Evolutionary conservation across 2,113 vertebrate genomes (phyloP).

Genomic region (Myrmophylax atrothorax): DNA sequence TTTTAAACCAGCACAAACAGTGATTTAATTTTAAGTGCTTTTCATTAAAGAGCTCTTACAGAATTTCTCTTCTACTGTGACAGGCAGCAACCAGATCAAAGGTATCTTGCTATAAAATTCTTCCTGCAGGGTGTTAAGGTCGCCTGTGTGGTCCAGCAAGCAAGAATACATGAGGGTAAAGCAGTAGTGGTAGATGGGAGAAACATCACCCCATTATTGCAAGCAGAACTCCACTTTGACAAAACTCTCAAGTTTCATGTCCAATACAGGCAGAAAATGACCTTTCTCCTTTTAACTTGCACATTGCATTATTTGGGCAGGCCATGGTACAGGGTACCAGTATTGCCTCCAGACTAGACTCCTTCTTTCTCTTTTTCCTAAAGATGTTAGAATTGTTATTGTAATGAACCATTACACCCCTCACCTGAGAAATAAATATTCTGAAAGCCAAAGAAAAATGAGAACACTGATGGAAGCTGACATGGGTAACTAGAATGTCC

Average conservation of each 20-base stretch:
- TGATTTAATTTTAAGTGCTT: neutral
- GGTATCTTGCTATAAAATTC: neutral
- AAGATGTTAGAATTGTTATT: neutral
- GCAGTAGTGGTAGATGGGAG: neutral
- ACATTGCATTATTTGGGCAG: neutral
- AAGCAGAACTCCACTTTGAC: neutral
- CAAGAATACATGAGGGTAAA: neutral
- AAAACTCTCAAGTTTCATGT: neutral
- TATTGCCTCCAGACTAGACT: neutral
- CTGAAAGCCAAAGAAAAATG: neutral
- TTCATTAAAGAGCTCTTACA: neutral
- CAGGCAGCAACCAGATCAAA: neutral
- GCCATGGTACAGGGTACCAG: neutral
- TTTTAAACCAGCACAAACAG: too few species aligned
- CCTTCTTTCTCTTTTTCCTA: neutral
- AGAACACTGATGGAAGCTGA: neutral
- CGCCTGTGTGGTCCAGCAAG: neutral
- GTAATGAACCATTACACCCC: rapidly evolving
- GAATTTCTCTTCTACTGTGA: neutral
- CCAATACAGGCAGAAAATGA: neutral
- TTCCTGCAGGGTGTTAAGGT: neutral
- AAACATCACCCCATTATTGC: neutral
- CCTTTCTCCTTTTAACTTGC: neutral
- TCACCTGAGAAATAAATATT: neutral
- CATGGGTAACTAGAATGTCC: neutral